Percentiles rank a stretch among this genome's conserved stretches.
Conservation (phyloP, 2,113 vertebrate genomes). For the Oplegnathus fasciatus region DNA sequence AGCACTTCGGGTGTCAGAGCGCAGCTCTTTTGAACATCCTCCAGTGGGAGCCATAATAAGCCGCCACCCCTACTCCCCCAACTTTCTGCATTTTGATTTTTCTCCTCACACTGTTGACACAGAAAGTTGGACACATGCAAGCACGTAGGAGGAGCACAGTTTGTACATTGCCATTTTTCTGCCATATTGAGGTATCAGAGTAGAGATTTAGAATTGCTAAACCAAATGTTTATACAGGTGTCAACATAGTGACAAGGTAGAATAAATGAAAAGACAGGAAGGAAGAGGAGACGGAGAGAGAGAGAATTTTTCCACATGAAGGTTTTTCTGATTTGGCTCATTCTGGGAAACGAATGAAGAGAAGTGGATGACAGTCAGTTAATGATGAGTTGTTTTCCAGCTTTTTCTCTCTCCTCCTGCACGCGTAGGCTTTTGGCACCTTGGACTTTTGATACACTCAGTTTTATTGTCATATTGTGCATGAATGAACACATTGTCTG, state of each 20-base stretch:
- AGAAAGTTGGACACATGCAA: conserved; percentile 57
- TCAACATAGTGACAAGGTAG: conserved; percentile 28
- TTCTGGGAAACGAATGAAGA: conserved; percentile 54
- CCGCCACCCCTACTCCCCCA: conserved; percentile 46
- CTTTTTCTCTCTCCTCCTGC: conserved; percentile 9
- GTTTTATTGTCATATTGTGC: conserved; percentile 28
- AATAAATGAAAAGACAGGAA: conserved; percentile 13
- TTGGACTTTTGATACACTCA: background rate
- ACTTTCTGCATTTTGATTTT: conserved; percentile 62
- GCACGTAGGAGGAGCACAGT: conserved; percentile 22
- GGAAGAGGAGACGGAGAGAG: conserved; percentile 7
- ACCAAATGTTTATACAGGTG: conserved; percentile 4
- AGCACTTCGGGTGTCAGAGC: conserved; percentile 53
- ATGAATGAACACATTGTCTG: conserved; percentile 47
- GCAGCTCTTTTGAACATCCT: conserved; percentile 73
- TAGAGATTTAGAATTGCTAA: conserved; percentile 27
- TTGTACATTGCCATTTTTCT: conserved; percentile 35
- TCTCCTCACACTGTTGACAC: conserved; percentile 33
- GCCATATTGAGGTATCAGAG: background rate
- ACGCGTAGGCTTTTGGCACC: conserved; percentile 2
- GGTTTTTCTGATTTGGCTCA: conserved; percentile 35
- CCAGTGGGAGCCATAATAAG: conserved; percentile 73
- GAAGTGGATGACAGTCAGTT: conserved; percentile 11
- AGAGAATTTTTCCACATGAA: conserved; percentile 7
- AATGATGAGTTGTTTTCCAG: conserved; percentile 7